Percentiles rank a stretch among this genome's conserved stretches.
Evolutionary conservation across 2,113 vertebrate genomes (phyloP).

Genomic region (Eulemur rufifrons): DNA sequence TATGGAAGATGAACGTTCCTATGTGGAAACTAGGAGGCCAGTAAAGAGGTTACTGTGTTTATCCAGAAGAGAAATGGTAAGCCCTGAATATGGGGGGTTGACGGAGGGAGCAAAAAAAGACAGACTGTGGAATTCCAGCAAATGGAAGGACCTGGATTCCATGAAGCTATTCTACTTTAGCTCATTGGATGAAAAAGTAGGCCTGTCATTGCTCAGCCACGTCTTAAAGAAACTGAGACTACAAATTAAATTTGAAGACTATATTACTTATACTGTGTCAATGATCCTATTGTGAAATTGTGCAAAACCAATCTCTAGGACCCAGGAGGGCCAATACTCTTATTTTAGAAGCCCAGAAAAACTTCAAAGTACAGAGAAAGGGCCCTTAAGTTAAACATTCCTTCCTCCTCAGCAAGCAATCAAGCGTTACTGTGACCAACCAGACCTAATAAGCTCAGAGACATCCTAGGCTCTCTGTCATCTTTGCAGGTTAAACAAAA

Average conservation of each 20-base stretch:
- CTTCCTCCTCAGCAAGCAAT: neutral
- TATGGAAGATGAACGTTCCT: neutral
- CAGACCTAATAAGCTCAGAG: neutral
- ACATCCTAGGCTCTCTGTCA: neutral
- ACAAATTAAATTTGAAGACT: neutral
- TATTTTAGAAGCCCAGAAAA: neutral
- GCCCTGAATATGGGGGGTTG: neutral
- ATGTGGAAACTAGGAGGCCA: neutral
- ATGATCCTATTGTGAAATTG: neutral
- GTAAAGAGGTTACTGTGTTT: neutral
- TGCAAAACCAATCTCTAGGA: neutral
- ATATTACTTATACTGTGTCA: neutral
- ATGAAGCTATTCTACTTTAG: neutral
- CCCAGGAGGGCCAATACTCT: neutral
- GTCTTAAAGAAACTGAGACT: neutral
- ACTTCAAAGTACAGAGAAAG: neutral
- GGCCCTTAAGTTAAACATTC: neutral
- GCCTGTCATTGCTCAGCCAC: neutral
- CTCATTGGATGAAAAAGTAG: neutral
- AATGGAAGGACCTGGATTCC: neutral
- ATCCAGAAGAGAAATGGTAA: neutral
- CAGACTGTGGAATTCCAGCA: neutral
- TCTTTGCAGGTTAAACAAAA: conserved; percentile 5
- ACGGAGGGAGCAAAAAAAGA: neutral
- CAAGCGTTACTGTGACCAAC: neutral